Percentiles rank a stretch among this genome's conserved stretches.
Evolutionary conservation across 2,113 vertebrate genomes (phyloP).

Genomic region (Toxotes jaculatrix): DNA sequence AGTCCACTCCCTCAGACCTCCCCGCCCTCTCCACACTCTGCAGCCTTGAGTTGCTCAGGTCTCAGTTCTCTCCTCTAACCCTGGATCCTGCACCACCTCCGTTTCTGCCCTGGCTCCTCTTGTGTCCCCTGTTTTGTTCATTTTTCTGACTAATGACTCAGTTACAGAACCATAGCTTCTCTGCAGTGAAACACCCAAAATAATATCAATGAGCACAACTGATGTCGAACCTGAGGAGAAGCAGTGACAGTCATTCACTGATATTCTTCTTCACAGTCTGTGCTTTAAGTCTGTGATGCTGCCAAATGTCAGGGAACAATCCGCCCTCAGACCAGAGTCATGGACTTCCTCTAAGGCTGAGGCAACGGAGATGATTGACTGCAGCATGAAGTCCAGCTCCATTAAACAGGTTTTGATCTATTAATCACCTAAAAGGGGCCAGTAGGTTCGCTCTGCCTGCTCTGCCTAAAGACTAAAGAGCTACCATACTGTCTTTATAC

Average conservation of each 20-base stretch:
- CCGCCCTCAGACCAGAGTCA: background rate
- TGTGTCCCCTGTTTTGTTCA: background rate
- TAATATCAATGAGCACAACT: background rate
- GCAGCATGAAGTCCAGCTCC: background rate
- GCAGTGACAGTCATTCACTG: too few species aligned
- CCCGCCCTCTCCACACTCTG: background rate
- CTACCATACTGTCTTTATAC: too few species aligned
- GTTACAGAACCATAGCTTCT: background rate
- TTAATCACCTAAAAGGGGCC: background rate
- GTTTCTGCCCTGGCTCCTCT: background rate
- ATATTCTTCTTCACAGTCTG: too few species aligned
- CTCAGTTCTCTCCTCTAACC: background rate
- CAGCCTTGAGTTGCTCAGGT: background rate
- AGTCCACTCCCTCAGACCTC: background rate
- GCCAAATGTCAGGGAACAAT: too few species aligned
- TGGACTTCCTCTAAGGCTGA: background rate
- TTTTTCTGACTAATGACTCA: background rate
- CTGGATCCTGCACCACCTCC: background rate
- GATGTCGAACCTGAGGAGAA: too few species aligned
- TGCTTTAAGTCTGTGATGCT: too few species aligned
- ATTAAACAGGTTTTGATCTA: background rate
- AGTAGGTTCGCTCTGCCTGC: too few species aligned
- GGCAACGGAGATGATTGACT: background rate
- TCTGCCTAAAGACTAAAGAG: too few species aligned
- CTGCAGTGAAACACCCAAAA: too few species aligned